A percentile compares a stretch with the other conserved stretches of the same genome.
These are phyloP conservation scores for Tetramorium parvispinum DNA, from an alignment of 1,140 invertebrate genomes.

Conservation along the genomic window DNA sequence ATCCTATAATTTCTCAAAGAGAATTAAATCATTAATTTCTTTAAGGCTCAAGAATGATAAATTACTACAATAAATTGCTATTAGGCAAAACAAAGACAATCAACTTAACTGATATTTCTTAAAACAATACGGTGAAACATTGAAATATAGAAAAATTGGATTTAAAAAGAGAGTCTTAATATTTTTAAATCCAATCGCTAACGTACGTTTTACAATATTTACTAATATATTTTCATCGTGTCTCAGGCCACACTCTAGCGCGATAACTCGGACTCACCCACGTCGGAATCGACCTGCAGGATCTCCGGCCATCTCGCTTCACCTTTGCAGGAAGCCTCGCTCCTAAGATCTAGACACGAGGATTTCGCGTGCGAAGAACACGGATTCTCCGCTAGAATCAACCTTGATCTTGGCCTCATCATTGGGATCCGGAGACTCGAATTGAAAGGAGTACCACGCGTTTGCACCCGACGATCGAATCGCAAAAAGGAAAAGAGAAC, in stretches of 20 bases:
- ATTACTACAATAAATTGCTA: not conserved
- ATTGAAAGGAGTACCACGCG: not conserved
- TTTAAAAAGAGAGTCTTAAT: not conserved
- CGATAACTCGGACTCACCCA: conserved; percentile 79
- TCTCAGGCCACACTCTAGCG: conserved; percentile 1
- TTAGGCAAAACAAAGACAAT: not conserved
- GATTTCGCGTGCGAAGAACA: conserved; percentile 53
- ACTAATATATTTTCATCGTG: not conserved
- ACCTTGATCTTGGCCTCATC: conserved; percentile 65
- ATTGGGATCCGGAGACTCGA: not conserved
- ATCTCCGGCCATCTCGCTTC: conserved; percentile 78
- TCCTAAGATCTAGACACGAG: conserved; percentile 40
- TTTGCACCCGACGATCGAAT: not conserved
- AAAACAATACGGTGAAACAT: not conserved
- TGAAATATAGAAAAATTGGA: not conserved
- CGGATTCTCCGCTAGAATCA: conserved; percentile 68
- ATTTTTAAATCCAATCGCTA: not conserved
- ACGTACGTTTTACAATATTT: not conserved
- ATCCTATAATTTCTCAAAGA: not conserved
- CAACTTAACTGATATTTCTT: not conserved
- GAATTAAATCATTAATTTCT: not conserved
- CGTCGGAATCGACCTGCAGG: conserved; percentile 77
- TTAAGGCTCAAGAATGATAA: not conserved
- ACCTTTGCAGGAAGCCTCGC: conserved; percentile 44
- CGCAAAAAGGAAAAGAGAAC: not conserved